Evolutionary conservation across 1,140 invertebrate species (phyloP), one percentile per base, ranked within the genome.

Genomic region (Pentalonia nigronervosa): DNA sequence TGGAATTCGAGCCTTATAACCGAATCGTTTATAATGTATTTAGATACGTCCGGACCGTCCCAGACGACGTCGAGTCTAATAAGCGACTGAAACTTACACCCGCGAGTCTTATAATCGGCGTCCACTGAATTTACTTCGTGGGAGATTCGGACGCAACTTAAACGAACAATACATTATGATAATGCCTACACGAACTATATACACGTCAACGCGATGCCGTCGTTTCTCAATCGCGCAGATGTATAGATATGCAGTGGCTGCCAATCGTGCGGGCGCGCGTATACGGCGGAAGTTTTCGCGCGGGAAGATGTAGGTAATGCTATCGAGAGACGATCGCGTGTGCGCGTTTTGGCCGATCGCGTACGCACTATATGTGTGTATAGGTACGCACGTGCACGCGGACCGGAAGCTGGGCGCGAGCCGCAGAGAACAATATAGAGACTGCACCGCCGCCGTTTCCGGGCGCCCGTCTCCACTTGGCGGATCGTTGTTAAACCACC

Each of bases 381-480:
- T 34, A 81, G n/a, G 34, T 23, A 83, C 34, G 34, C 76, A 83
- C 76, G 34, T 83, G 36, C 20, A 83, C 34, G n/a, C 23, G 30
- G 14, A 88, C 88, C 88, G 88, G 88, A 89, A 89, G 34, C 34
- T 34, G 9, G 25, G 21, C 47, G 47, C 88, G 50, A 23, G 1
- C 9, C 86, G 30, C 88, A 53, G 50, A 89, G 88, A 88, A 76
- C 17, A 76, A 76, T 76, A 76, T 76, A 36, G 88, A 56, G 88
- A 76, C n/a, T 76, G n/a, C 60, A 76, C n/a, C n/a, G n/a, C 60
- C 60, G 36, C 25, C 50, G 88, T 56, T 89, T 89, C 88, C 88
- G 50, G 88, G 45, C 36, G 20, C 87, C 14, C 87, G 41, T 47
- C 41, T 21, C 34, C n/a, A 20, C 21, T 8, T n/a, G 34, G n/a